Base-by-base conservation (phyloP, 2,797 vertebrate species). In the Natrix natrix region DNA sequence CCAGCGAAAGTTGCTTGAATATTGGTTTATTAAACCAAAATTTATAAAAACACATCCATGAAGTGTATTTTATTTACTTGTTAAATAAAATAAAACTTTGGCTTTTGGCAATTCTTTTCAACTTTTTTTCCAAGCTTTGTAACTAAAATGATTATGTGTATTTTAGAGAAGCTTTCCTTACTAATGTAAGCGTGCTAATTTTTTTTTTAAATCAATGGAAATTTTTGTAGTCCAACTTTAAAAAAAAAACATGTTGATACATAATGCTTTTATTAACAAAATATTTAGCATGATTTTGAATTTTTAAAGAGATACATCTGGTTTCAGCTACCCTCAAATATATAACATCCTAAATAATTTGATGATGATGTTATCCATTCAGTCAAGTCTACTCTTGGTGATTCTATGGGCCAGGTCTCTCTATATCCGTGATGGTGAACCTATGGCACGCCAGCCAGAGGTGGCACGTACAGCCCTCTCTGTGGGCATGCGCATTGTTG, bases 281-380 rank as follows among this genome's bases (percentile, higher is more conserved):
- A 37, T 88, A 88, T 87, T 91, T 63, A 74, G 63, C 91, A 91
- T 93, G 55, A 88, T 60, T 95, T 59, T 93, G 91, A 94, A 88
- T 32, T 90, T 91, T 63, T 32, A 8, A 48, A 4, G 8, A 61
- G 57, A 91, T 55, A 56, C 0, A 0, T 66, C 5, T 66, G 28
- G 0, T 3, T 86, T 17, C 0, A 12, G 28, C 10, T 90, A 8
- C 55, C 87, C n/a, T 94, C 89, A 60, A 20, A 92, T 10, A 69
- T 93, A 20, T 0, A 6, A 59, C 22, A 69, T 61, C 32, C 94
- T 16, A 55, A 92, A 59, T 59, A 90, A 87, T 55, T 93, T 24
- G n/a, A 52, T 1, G 6, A 69, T 32, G n/a, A 32, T 16, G 2
- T 2, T 69, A 32, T 69, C 66, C 5, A 32, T 69, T 69, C 28